Evolutionary conservation across 2,797 vertebrate genomes (phyloP).

Genomic region (Acrossocheilus fasciatus): DNA sequence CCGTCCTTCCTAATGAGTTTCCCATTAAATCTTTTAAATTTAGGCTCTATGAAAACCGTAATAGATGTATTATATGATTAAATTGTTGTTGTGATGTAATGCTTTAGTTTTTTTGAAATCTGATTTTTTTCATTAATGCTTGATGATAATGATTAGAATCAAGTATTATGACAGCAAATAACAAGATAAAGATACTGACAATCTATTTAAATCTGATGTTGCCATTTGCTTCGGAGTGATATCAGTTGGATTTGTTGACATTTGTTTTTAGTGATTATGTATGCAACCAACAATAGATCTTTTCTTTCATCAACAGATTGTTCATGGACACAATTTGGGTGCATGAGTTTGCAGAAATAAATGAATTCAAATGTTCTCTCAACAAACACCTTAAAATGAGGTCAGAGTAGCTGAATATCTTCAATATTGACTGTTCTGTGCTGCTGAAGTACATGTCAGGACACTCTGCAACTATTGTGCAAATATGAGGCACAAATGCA

Average conservation of each 20-base stretch:
- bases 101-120: not conserved
- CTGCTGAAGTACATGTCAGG: not conserved
- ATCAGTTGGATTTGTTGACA: not conserved
- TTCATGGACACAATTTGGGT: not conserved
- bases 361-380: not conserved
- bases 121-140: not conserved
- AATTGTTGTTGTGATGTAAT: not conserved
- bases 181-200: not conserved
- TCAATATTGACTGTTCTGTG: constrained; percentile 25
- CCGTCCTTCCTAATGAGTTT: not conserved
- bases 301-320: not conserved
- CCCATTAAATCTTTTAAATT: not conserved
- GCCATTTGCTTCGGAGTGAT: not conserved
- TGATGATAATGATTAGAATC: not conserved
- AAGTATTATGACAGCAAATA: not conserved
- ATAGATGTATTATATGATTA: not conserved
- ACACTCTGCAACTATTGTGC: not conserved
- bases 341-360: not conserved
- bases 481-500: not conserved
- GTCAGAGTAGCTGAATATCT: constrained; percentile 12
- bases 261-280: constrained; percentile 24
- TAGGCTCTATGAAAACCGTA: not conserved
- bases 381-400: constrained; percentile 9
- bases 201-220: not conserved
- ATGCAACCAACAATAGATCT: not conserved